A percentile compares a stretch with the other conserved stretches of the same genome.
These are phyloP conservation scores for Herpetotheres cachinnans DNA, from an alignment of 2,113 vertebrate species.

Conservation along the genomic window DNA sequence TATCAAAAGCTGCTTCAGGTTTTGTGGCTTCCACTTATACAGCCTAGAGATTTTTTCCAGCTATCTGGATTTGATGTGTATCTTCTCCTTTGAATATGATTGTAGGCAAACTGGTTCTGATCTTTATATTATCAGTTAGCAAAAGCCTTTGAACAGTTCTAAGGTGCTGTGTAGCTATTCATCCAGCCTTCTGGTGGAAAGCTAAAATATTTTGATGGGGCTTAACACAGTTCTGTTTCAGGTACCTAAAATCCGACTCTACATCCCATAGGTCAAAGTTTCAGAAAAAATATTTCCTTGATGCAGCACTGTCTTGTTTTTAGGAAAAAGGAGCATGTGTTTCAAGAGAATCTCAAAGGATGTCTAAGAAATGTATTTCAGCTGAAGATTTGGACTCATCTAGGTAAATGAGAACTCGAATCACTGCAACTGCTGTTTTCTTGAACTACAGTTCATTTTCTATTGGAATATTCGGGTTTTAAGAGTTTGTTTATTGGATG, in stretches of 20 bases:
- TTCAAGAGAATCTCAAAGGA: not conserved
- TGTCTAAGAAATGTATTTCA: not conserved
- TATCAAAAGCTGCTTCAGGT: constrained; percentile 20
- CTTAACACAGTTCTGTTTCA: not conserved
- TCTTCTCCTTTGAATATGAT: constrained; percentile 27
- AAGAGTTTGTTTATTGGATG: not conserved
- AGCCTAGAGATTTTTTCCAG: not conserved
- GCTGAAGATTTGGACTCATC: not conserved
- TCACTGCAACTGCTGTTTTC: not conserved
- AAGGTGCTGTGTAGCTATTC: not conserved
- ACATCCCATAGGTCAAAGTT: not conserved
- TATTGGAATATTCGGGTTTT: not conserved
- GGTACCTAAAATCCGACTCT: not conserved
- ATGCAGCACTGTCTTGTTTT: not conserved
- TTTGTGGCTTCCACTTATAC: not conserved
- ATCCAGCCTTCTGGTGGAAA: not conserved
- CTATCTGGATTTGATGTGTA: not conserved
- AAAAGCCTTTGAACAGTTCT: constrained; percentile 1
- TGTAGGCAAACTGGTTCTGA: constrained; percentile 2
- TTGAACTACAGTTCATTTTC: not conserved
- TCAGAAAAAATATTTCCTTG: not conserved
- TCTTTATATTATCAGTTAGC: not conserved
- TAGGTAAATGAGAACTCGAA: not conserved
- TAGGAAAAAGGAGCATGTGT: not conserved
- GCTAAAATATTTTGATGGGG: not conserved